A percentile compares a stretch with the other conserved stretches of the same genome.
phyloP scores from a whole-genome alignment of 1,140 invertebrate species.

The Cydia pomonella region DNA sequence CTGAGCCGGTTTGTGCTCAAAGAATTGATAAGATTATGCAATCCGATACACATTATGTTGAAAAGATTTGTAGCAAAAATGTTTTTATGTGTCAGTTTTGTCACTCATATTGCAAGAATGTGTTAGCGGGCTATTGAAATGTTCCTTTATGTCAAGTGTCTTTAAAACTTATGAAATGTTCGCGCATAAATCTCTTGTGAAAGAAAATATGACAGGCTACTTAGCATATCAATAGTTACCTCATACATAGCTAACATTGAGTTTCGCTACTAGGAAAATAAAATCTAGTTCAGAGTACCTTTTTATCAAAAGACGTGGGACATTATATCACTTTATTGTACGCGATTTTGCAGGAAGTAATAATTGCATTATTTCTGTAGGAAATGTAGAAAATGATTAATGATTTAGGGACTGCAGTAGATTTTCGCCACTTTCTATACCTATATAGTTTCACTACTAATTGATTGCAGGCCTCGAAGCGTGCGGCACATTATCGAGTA shows the following conservation, averaged over 20 bases:
- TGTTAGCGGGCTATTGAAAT: background rate
- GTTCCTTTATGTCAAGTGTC: background rate
- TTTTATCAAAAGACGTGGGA: background rate
- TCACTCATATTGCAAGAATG: too few species aligned
- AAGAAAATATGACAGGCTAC: background rate
- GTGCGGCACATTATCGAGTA: too few species aligned
- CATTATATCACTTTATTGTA: background rate
- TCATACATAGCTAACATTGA: background rate
- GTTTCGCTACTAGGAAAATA: background rate
- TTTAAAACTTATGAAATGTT: background rate
- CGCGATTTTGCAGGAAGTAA: background rate
- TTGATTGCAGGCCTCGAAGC: too few species aligned
- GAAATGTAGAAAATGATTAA: too few species aligned
- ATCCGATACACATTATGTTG: too few species aligned
- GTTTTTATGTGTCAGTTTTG: too few species aligned
- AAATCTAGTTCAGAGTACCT: background rate
- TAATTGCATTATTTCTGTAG: background rate
- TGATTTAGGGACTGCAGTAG: too few species aligned
- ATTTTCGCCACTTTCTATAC: too few species aligned
- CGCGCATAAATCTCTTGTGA: background rate
- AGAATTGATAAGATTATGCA: too few species aligned
- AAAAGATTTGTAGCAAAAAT: too few species aligned
- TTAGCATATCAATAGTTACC: conserved; percentile 4
- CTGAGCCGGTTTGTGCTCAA: too few species aligned
- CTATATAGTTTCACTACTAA: too few species aligned